Evolutionary conservation across 2,888 invertebrate species (phyloP).

Genomic region (Volucella inanis): DNA sequence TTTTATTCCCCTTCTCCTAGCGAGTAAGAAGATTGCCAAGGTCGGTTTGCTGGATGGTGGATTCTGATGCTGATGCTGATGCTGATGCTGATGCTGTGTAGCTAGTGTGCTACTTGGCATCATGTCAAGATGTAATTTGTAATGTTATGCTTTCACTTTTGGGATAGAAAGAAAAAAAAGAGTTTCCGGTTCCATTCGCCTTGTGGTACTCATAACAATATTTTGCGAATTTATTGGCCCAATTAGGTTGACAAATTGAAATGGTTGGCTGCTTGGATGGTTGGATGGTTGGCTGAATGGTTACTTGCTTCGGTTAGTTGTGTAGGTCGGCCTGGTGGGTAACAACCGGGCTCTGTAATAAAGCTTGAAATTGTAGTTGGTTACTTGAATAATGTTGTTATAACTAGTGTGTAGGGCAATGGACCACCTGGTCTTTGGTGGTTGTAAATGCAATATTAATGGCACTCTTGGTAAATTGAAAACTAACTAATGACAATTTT

Average conservation of each 20-base stretch:
- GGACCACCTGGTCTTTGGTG: slow-evolving; percentile 2
- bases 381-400: background rate
- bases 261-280: slow-evolving; percentile 6
- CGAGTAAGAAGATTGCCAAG: slow-evolving; percentile 5
- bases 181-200: slow-evolving; percentile 16
- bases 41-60: slow-evolving; percentile 23
- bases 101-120: slow-evolving; percentile 51
- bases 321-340: background rate
- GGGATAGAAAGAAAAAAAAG: background rate
- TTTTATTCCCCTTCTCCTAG: background rate
- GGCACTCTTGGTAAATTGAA: no score
- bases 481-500: no score
- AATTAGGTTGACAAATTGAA: slow-evolving; percentile 54
- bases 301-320: no score
- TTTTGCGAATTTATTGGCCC: slow-evolving; percentile 51
- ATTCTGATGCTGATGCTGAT: no score
- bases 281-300: no score
- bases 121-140: slow-evolving; percentile 60
- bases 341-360: slow-evolving; percentile 5
- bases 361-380: slow-evolving; percentile 12
- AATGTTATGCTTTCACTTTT: slow-evolving; percentile 43
- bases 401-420: background rate
- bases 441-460: background rate
- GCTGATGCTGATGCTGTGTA: no score
- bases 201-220: slow-evolving; percentile 37